Conservation (phyloP, 1,140 invertebrate species). For the Eulimnadia texana region DNA sequence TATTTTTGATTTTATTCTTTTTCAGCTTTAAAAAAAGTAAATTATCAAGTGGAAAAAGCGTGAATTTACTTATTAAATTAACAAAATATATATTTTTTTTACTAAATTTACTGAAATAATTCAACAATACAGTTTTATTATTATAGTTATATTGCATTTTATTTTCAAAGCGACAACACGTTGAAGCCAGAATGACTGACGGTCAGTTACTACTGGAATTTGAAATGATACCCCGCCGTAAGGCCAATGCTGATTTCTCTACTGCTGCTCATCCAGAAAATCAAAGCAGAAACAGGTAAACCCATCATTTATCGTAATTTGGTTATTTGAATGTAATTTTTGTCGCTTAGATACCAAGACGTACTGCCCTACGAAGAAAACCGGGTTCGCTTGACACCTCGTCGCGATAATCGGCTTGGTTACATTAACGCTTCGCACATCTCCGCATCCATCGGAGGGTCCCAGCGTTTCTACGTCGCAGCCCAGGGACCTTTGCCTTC, state of each 20-base stretch:
- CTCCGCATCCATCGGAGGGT: slow-evolving; percentile 54
- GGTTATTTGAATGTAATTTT: not conserved
- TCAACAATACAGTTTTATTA: too few species aligned
- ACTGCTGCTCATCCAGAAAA: slow-evolving; percentile 51
- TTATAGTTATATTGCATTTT: too few species aligned
- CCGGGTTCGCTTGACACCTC: slow-evolving; percentile 55
- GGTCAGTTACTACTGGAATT: slow-evolving; percentile 72
- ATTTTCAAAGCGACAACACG: slow-evolving; percentile 59
- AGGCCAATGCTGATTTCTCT: slow-evolving; percentile 46
- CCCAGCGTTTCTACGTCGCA: slow-evolving; percentile 66
- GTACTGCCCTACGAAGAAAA: slow-evolving; percentile 81
- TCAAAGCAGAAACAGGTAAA: slow-evolving; percentile 34
- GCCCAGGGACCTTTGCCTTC: slow-evolving; percentile 53
- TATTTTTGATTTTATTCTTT: too few species aligned
- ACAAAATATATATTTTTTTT: too few species aligned
- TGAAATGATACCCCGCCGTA: slow-evolving; percentile 67
- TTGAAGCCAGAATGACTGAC: slow-evolving; percentile 64
- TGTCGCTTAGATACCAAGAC: slow-evolving; percentile 42
- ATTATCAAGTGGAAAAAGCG: too few species aligned
- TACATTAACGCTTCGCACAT: slow-evolving; percentile 85
- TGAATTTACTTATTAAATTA: too few species aligned
- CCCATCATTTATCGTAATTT: slow-evolving; percentile 10
- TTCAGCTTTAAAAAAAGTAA: too few species aligned
- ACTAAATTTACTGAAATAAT: not conserved
- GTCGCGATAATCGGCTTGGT: slow-evolving; percentile 61